Base-by-base conservation (phyloP, 2,797 vertebrate genomes). In the Graptemys geographica region DNA sequence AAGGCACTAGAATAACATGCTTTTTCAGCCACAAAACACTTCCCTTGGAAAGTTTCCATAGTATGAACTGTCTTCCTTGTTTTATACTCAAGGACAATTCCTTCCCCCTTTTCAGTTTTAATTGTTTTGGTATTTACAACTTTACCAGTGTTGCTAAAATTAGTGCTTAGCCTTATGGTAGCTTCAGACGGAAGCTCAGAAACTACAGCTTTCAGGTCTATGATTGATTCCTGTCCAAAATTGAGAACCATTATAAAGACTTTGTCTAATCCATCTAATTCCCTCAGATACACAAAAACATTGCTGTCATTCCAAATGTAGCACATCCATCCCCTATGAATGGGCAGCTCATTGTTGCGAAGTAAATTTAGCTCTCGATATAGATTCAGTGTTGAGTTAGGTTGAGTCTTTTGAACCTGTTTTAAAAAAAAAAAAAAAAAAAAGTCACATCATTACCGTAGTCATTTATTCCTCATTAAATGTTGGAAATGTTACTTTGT, bases 261-360 rank as follows among this genome's bases (percentile, higher is more conserved):
- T 90, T 33, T 97, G 88, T 97, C 86, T 1, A 99, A 94, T 31
- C 99, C 99, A 8, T 99, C 99, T 79, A 99, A 53, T 96, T 99
- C 99, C 86, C 99, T 98, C 33, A 99, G 96, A 16, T 99, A 99
- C 16, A 98, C 98, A 31, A 99, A 99, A 31, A 99, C 87, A 1
- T 97, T 78, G 6, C 95, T 91, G 65, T 99, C 98, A 0, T 97
- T 98, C 90, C 98, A 98, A 95, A 99, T 0, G 41, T 98, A 98
- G 98, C 99, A 99, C 97, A 99, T 98, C 99, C 99, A 99, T 1
- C 99, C 99, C 2, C 99, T 98, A 6, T 97, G 98, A 55, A 99
- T 93, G 1, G 98, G 96, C 19, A 99, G 96, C 93, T 99, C 99
- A 0, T 90, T 81, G 93, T 95, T 96, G 4, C 98, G 99, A 83